phyloP scores from a whole-genome alignment of 1,140 invertebrate genomes.

The Drosophila nebulosa region DNA sequence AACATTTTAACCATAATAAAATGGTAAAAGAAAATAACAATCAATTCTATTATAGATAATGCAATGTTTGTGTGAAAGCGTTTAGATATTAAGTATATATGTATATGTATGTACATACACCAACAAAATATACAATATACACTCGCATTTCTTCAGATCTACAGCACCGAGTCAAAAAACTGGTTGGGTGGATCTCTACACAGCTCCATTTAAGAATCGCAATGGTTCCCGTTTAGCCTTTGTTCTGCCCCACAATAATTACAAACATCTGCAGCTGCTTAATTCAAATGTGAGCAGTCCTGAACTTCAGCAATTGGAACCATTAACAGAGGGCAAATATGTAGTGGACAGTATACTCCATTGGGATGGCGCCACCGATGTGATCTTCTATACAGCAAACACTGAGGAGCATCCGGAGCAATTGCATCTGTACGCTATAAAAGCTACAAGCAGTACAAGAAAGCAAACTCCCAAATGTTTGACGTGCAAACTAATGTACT shows the following conservation, averaged over 20 bases:
- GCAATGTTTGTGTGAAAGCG: no score
- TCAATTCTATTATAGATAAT: no score
- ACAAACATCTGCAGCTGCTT: conserved; percentile 86
- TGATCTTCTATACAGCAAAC: conserved; percentile 86
- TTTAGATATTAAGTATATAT: no score
- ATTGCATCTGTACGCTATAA: conserved; percentile 84
- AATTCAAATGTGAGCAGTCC: conserved; percentile 55
- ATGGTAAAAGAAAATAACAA: no score
- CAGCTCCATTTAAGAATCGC: conserved; percentile 84
- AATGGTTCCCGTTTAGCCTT: conserved; percentile 83
- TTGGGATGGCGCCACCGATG: conserved; percentile 87
- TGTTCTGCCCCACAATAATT: conserved; percentile 86
- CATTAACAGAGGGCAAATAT: conserved; percentile 86
- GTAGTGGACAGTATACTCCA: conserved; percentile 90
- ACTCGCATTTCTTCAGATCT: conserved; percentile 32
- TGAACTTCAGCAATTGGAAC: conserved; percentile 45
- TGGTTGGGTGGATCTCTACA: conserved; percentile 88
- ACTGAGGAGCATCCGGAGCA: conserved; percentile 83
- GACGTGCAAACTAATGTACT: conserved; percentile 82
- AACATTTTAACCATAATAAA: no score
- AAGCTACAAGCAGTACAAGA: conserved; percentile 34
- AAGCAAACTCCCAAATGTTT: conserved; percentile 82
- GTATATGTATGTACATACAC: no score
- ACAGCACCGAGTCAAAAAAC: conserved; percentile 73
- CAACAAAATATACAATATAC: no score